Base-by-base conservation (phyloP, 2,888 invertebrate genomes). In the Seladonia tumulorum region DNA sequence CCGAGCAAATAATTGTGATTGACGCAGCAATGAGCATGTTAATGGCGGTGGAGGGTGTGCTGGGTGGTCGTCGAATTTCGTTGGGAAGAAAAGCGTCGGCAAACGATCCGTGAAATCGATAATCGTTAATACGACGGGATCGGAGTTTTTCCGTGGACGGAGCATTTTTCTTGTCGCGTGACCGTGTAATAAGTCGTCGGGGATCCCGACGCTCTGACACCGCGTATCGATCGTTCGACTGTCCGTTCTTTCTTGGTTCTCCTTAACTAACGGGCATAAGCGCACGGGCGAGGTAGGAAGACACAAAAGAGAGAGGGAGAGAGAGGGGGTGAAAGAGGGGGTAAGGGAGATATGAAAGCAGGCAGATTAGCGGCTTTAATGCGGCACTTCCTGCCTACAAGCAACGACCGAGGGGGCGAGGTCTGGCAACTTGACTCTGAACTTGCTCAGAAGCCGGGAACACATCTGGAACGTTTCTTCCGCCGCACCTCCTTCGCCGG, bases 331-430 rank as follows among this genome's bases (percentile, higher is more conserved):
- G 57, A 77, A 85, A 79, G 57, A 18, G 42, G 10, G 42, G 8
- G 39, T 77, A 47, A 76, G 86, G 79, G 85, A 81, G 85, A 75
- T 85, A 89, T 85, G 84, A 90, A 90, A 89, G 88, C 88, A 87
- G 90, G 90, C 83, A 92, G 93, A 94, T 94, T 94, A 94, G 94
- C 92, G 92, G 93, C 93, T 93, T 94, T 93, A 94, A 93, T 92
- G 92, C 90, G 89, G 89, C 89, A 91, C 90, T 92, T 92, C 91
- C 93, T 91, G 89, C 86, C 90, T 85, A 84, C 76, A 68, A 70
- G 82, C 81, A 72, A 83, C 80, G 72, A 60, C 53, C 53, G 72
- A 76, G 80, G 83, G 82, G 81, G 80, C 77, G 68, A 75, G 88
- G 86, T 81, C 90, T 89, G 90, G 89, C 90, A 90, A 90, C 90